Evolutionary conservation across 1,140 invertebrate genomes (phyloP).

Genomic region (Aradophagus sp.): DNA sequence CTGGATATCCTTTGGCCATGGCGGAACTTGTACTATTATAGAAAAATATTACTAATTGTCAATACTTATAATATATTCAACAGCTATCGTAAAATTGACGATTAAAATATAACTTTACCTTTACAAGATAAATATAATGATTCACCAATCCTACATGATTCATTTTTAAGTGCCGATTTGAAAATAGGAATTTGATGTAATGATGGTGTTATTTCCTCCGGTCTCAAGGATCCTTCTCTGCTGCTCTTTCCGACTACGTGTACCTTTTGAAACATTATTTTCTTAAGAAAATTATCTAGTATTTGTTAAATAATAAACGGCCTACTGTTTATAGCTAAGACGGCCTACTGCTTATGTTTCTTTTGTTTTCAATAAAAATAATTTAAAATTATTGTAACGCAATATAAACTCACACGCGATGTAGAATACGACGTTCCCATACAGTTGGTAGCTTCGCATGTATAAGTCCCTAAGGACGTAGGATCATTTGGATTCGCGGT

Average conservation of each 20-base stretch:
- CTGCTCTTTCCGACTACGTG: conserved; percentile 83
- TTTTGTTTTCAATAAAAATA: too few relatives aligned
- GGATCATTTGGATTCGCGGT: conserved; percentile 87
- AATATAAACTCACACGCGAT: conserved; percentile 80
- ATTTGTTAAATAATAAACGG: too few relatives aligned
- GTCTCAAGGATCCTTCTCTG: conserved; percentile 79
- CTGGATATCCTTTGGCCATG: conserved; percentile 84
- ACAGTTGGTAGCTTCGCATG: conserved; percentile 89
- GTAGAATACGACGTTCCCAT: conserved; percentile 87
- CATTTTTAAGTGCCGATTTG: conserved; percentile 81
- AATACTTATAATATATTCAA: too few relatives aligned
- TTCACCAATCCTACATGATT: conserved; percentile 85
- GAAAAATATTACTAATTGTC: too few relatives aligned
- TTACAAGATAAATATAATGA: conserved; percentile 82
- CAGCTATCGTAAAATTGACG: too few relatives aligned
- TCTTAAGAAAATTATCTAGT: too few relatives aligned
- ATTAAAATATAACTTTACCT: too few relatives aligned
- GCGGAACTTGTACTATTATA: conserved; percentile 81
- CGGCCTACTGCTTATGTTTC: too few relatives aligned
- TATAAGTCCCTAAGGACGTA: conserved; percentile 88
- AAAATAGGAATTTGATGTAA: conserved; percentile 84
- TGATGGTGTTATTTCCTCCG: conserved; percentile 74
- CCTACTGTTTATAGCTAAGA: too few relatives aligned
- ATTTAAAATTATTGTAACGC: too few relatives aligned
- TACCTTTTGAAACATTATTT: conserved; percentile 73